Base-by-base conservation (phyloP, 2,888 invertebrate species). In the Iphiclides podalirius region DNA sequence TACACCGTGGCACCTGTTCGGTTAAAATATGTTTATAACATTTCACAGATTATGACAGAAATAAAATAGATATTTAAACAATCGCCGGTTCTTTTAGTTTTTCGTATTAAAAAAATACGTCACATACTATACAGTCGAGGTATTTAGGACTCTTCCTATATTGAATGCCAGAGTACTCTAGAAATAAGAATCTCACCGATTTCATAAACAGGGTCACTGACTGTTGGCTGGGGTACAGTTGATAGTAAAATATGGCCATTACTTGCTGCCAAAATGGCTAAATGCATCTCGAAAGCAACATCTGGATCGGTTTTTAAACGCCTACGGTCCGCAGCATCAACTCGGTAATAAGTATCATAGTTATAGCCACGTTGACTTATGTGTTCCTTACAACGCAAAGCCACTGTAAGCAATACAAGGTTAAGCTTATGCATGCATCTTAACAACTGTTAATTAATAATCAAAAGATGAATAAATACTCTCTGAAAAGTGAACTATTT, bases 191-290 rank as follows among this genome's bases (percentile, higher is more conserved):
- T 8, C 64, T 67, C 57, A 89, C 89, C 94, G 37, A 94, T 91
- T 79, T 94, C 94, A 72, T 94, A 94, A 0, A 93, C 93, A 0
- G 91, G 85, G 62, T 92, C 92, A 1, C 52, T 60, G 1, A 64
- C 53, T 0, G 75, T 65, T 0, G 92, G 90, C 3, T 64, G 69
- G 0, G 79, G 68, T 0, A 83, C 82, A 0, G 91, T 79, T 0
- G 93, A 91, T 6, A 94, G 70, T 14, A 94, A 70, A 36, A 94
- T 92, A 60, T 94, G 94, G 0, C 93, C 94, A 68, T 94, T 93
- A 68, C 92, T 93, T 0, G 85, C 70, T 0, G 92, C 92, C 56
- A 93, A 76, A 16, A 94, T 92, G 0, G 92, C 92, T 44, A 94
- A 89, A 63, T 93, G 93, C 74, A 94, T 90, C 62, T 93, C 92